phyloP scores from a whole-genome alignment of 2,113 vertebrate genomes.

The Lanius collurio region DNA sequence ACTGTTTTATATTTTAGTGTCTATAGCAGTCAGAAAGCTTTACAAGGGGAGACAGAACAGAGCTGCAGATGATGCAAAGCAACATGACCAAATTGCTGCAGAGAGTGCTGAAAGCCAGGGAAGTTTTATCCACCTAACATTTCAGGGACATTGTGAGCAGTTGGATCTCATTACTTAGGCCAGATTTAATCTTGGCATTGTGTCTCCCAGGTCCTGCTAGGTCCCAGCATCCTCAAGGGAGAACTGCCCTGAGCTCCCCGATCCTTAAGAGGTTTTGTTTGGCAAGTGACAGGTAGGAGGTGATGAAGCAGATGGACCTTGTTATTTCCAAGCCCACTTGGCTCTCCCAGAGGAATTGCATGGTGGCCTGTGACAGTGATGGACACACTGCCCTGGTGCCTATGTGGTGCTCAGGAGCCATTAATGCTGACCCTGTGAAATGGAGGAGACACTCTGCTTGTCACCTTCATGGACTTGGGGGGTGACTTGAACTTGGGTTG shows the following conservation, averaged over 20 bases:
- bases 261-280: neutral
- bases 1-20: neutral
- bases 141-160: neutral
- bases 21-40: neutral
- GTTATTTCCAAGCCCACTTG: neutral
- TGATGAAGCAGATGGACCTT: neutral
- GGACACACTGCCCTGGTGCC: neutral
- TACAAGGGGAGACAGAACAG: neutral
- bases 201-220: neutral
- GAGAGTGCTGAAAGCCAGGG: neutral
- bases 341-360: neutral
- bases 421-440: accelerated
- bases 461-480: neutral
- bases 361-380: accelerated
- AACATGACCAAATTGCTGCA: neutral
- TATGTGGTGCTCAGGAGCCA: neutral
- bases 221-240: neutral
- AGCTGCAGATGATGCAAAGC: neutral
- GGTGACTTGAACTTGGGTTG: neutral
- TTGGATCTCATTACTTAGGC: neutral
- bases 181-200: neutral
- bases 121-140: neutral
- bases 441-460: neutral
- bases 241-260: neutral
- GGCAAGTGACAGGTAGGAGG: neutral